Base-by-base conservation (phyloP, 2,113 vertebrate species). In the Setophaga kirtlandii region DNA sequence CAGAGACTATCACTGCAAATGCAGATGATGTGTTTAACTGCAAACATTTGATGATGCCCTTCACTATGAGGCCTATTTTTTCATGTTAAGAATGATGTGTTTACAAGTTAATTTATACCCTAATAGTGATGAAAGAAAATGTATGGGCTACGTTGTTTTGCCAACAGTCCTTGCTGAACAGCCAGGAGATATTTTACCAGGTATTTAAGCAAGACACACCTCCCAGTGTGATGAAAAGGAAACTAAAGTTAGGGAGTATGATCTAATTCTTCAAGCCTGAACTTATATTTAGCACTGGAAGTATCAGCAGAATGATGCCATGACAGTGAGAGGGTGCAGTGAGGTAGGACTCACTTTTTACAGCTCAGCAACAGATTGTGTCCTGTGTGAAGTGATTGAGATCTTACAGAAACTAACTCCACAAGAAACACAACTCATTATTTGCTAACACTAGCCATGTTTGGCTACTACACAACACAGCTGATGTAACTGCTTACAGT, bases 41-140 rank as follows among this genome's bases (percentile, higher is more conserved):
- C 64, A 83, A 83, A 73, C 47, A 49, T 63, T 53, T 92, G 62
- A 92, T 89, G 37, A 80, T 87, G 50, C 39, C 71, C 46, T 87
- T 94, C 76, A 76, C 24, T 70, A 56, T 14, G 21, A 92, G 37
- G 25, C 18, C 42, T 77, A 27, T 37, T 56, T 89, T 87, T 77
- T 22, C 50, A 75, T n/a, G 39, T 42, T 80, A 75, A 92, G 63
- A 93, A 47, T 0, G 1, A 84, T 56, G 47, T 78, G n/a, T 69
- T 75, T 89, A 62, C 46, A 89, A 67, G 31, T 93, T 94, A 80
- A 96, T 96, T 89, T 78, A 78, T 83, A 91, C 52, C 60, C 37
- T 84, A 69, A 46, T 7, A 64, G 41, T 5, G 30, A 90, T 77
- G 53, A 92, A 92, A 83, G 68, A 83, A 93, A 91, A 68, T 17